Evolutionary conservation across 2,888 invertebrate species (phyloP).

Genomic region (Morpho helenor): DNA sequence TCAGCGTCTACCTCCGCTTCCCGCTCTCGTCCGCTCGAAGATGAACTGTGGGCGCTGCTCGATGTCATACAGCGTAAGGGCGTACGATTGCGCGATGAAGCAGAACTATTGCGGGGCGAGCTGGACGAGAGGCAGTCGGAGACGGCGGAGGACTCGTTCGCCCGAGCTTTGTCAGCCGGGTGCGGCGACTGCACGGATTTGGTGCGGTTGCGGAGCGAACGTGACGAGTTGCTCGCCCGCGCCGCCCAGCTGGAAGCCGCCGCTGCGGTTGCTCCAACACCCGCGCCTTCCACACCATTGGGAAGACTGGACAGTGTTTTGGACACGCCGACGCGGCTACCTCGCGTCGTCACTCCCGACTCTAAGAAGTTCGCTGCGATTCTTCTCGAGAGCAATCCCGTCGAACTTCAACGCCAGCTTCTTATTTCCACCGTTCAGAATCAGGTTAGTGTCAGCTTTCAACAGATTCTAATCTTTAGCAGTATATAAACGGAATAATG

Average conservation of each 20-base stretch:
- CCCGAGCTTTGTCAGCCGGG: conserved; percentile 62
- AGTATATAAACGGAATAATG: not conserved
- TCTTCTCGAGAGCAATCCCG: conserved; percentile 88
- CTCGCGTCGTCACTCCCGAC: conserved; percentile 83
- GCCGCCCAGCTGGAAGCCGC: conserved; percentile 89
- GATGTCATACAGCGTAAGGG: conserved; percentile 91
- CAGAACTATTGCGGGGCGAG: conserved; percentile 79
- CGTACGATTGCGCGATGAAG: conserved; percentile 84
- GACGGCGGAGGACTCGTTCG: conserved; percentile 83
- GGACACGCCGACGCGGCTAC: conserved; percentile 81
- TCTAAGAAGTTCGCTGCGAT: conserved; percentile 90
- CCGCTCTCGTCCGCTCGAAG: conserved; percentile 80
- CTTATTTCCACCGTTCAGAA: conserved; percentile 90
- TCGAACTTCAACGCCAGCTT: conserved; percentile 91
- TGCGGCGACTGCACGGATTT: conserved; percentile 66
- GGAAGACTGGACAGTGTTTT: conserved; percentile 85
- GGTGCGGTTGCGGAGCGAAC: conserved; percentile 82
- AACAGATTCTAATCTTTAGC: not conserved
- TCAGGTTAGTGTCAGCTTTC: conserved; percentile 80
- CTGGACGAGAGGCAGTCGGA: conserved; percentile 41
- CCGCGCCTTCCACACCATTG: conserved; percentile 72
- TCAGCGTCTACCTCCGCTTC: conserved; percentile 77
- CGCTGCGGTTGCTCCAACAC: conserved; percentile 44
- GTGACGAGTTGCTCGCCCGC: conserved; percentile 86
- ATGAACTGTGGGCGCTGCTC: conserved; percentile 91